These are phyloP conservation scores for Amblyopsis hoosieri DNA, from an alignment of 2,797 vertebrate species.

Conservation along the genomic window DNA sequence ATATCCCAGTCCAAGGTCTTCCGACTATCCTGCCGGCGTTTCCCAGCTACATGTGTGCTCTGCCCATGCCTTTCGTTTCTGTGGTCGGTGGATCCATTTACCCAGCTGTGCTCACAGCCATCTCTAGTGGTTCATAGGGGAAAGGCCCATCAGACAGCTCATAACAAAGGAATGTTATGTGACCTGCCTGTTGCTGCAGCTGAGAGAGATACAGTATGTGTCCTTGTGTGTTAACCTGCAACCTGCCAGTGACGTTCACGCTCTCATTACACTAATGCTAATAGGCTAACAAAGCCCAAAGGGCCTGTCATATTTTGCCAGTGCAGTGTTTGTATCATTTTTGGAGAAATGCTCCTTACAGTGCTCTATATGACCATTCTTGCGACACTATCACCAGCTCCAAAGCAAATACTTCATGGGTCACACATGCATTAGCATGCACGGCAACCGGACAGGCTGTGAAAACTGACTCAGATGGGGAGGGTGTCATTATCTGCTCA, in stretches of 20 bases:
- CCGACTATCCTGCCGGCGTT: constrained; percentile 36
- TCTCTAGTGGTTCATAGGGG: constrained; percentile 55
- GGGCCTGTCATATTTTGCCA: constrained; percentile 2
- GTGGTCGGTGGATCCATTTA: constrained; percentile 55
- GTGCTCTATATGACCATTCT: no score
- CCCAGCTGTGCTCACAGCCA: constrained; percentile 62
- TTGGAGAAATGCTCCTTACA: no score
- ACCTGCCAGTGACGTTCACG: constrained; percentile 38
- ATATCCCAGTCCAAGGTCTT: constrained; percentile 28
- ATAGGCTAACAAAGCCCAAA: constrained; percentile 18
- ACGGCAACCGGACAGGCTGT: no score
- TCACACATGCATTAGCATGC: no score
- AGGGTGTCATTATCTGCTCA: no score
- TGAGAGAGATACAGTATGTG: constrained; percentile 54
- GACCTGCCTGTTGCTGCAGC: constrained; percentile 59
- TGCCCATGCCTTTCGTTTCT: constrained; percentile 58
- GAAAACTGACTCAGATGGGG: no score
- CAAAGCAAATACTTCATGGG: no score
- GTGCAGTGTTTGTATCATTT: no score
- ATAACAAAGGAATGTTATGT: constrained; percentile 64
- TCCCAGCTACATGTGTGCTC: constrained; percentile 39
- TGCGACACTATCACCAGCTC: no score
- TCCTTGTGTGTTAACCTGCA: constrained; percentile 42
- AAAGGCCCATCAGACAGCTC: constrained; percentile 54
- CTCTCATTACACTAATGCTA: constrained; percentile 23